Evolutionary conservation across 2,888 invertebrate genomes (phyloP).

Genomic region (Itoplectis maculator): DNA sequence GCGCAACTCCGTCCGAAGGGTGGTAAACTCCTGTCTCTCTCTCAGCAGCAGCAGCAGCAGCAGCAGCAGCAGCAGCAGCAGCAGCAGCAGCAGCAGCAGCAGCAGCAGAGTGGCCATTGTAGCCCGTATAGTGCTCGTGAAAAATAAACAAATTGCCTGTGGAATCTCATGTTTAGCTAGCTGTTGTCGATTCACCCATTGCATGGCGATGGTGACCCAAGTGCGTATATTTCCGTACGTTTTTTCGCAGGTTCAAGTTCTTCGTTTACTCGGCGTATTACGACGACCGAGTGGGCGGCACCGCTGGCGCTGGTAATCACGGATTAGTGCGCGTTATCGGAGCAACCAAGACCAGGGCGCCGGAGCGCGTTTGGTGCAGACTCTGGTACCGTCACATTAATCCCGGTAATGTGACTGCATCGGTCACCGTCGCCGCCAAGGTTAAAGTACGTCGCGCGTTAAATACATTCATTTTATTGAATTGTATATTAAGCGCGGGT

Average conservation of each 20-base stretch:
- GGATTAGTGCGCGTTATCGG: constrained; percentile 92
- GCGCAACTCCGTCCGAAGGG: too few relatives aligned
- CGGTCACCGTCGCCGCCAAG: constrained; percentile 90
- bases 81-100: too few relatives aligned
- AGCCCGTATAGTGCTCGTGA: too few relatives aligned
- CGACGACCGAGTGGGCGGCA: constrained; percentile 87
- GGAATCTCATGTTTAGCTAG: too few relatives aligned
- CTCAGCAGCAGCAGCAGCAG: too few relatives aligned
- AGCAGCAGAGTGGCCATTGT: too few relatives aligned
- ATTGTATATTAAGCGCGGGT: too few relatives aligned
- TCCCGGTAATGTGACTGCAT: constrained; percentile 78
- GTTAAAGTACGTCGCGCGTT: constrained; percentile 90
- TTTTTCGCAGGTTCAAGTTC: constrained; percentile 91
- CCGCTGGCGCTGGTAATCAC: constrained; percentile 55
- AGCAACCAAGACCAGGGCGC: constrained; percentile 94
- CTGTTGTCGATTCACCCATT: background rate
- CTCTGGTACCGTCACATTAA: constrained; percentile 89
- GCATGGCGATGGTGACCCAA: too few relatives aligned
- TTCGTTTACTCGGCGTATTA: constrained; percentile 96
- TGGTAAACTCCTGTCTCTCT: too few relatives aligned
- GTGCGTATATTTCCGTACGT: constrained; percentile 75
- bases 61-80: too few relatives aligned
- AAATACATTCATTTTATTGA: constrained; percentile 4
- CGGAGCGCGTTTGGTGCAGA: constrained; percentile 93
- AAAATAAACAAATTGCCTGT: too few relatives aligned